Evolutionary conservation across 1,140 invertebrate species (phyloP).

Genomic region (Scaptomyza graminum): DNA sequence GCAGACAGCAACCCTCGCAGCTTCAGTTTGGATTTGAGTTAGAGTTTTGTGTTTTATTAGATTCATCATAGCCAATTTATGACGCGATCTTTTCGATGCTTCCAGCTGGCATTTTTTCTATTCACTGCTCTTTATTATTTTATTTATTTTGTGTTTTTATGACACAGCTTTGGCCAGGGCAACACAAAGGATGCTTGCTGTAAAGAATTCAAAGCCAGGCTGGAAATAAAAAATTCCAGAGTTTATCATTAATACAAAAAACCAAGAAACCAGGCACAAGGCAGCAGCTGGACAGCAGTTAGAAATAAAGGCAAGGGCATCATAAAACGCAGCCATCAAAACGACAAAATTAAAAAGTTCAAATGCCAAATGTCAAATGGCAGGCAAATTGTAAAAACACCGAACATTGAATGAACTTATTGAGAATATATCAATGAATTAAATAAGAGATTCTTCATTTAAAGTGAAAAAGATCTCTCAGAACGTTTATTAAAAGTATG

Average conservation of each 20-base stretch:
- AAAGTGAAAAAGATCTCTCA: no score
- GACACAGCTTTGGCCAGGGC: slow-evolving; percentile 59
- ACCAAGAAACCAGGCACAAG: slow-evolving; percentile 48
- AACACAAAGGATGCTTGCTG: slow-evolving; percentile 69
- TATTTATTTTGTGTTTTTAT: slow-evolving; percentile 57
- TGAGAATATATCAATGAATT: neutral
- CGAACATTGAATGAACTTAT: slow-evolving; percentile 34
- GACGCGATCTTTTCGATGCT: slow-evolving; percentile 48
- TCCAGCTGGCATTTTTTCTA: slow-evolving; percentile 62
- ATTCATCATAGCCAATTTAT: slow-evolving; percentile 75
- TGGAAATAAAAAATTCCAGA: slow-evolving; percentile 58
- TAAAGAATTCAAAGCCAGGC: slow-evolving; percentile 51
- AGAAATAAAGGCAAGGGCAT: slow-evolving; percentile 71
- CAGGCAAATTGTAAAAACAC: slow-evolving; percentile 63
- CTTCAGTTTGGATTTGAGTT: slow-evolving; percentile 2
- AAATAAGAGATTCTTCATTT: no score
- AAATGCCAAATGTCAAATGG: slow-evolving; percentile 76
- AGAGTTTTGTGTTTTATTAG: slow-evolving; percentile 54
- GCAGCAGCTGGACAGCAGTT: slow-evolving; percentile 43
- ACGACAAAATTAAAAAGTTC: slow-evolving; percentile 79
- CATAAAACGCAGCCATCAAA: slow-evolving; percentile 80
- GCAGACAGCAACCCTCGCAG: slow-evolving; percentile 59
- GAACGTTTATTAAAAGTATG: no score
- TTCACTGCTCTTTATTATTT: slow-evolving; percentile 33
- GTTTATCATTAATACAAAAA: slow-evolving; percentile 74